A percentile compares a stretch with the other conserved stretches of the same genome.
Conservation (phyloP, 1,140 invertebrate genomes). For the Heliconius hewitsoni region DNA sequence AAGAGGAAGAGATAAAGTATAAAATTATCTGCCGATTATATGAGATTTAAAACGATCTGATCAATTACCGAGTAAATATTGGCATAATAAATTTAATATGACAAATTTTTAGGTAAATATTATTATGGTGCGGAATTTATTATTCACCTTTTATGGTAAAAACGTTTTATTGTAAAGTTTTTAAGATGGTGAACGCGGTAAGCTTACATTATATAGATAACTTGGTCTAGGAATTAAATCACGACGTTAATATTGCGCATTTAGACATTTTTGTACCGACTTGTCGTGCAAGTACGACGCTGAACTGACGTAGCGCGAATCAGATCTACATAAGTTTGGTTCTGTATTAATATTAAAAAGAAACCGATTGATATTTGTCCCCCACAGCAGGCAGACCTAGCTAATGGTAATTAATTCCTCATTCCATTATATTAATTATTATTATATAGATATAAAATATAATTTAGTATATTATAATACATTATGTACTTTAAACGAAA, state of each 20-base stretch:
- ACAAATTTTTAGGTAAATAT: constrained; percentile 5
- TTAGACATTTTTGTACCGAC: background rate
- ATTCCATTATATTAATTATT: too few relatives aligned
- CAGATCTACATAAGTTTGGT: background rate
- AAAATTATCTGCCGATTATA: background rate
- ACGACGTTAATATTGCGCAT: background rate
- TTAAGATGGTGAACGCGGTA: too few relatives aligned
- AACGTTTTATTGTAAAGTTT: background rate
- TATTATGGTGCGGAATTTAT: background rate
- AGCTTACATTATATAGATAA: too few relatives aligned
- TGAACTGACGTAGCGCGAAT: background rate
- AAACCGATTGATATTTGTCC: too few relatives aligned
- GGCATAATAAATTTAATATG: constrained; percentile 3
- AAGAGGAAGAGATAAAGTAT: background rate
- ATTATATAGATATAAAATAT: too few relatives aligned
- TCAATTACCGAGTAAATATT: background rate
- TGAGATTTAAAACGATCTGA: background rate
- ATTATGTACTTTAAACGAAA: too few relatives aligned
- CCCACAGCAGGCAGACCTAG: too few relatives aligned
- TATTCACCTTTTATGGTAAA: background rate
- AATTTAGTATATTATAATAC: too few relatives aligned
- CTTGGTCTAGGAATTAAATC: background rate
- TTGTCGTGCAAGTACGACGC: background rate
- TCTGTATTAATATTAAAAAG: background rate
- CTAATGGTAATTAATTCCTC: too few relatives aligned